phyloP scores from a whole-genome alignment of 2,113 vertebrate genomes.

The Scophthalmus maximus region DNA sequence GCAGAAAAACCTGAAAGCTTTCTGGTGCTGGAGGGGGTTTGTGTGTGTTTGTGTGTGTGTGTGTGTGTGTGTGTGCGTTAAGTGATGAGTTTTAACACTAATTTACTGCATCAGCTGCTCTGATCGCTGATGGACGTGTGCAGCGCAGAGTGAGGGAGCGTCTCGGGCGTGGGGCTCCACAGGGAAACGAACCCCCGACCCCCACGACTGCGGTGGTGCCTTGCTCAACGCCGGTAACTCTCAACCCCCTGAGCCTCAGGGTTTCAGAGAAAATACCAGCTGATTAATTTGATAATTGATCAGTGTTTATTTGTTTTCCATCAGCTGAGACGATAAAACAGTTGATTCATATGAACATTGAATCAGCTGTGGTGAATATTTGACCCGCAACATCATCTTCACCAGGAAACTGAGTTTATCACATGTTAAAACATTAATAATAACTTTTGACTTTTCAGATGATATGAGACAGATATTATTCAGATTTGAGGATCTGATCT shows the following conservation, averaged over 20 bases:
- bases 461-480: too few species aligned
- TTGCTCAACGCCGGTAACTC: background rate
- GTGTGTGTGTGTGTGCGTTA: slow-evolving; percentile 65
- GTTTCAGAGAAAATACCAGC: too few species aligned
- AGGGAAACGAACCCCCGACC: slow-evolving; percentile 55
- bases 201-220: background rate
- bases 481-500: too few species aligned
- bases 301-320: too few species aligned
- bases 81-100: slow-evolving; percentile 72
- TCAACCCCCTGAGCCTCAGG: background rate
- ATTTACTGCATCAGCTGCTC: slow-evolving; percentile 77
- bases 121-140: slow-evolving; percentile 61
- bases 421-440: too few species aligned
- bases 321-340: too few species aligned
- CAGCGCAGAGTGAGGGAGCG: background rate
- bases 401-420: too few species aligned
- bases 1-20: slow-evolving; percentile 76
- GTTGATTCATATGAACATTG: too few species aligned
- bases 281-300: too few species aligned
- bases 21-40: slow-evolving; percentile 62
- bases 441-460: too few species aligned
- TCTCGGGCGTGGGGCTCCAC: slow-evolving; percentile 1
- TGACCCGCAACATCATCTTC: too few species aligned
- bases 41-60: slow-evolving; percentile 34
- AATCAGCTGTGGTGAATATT: too few species aligned